Percentiles rank a stretch among this genome's conserved stretches.
phyloP scores from a whole-genome alignment of 2,797 vertebrate genomes.

The Varecia variegata region DNA sequence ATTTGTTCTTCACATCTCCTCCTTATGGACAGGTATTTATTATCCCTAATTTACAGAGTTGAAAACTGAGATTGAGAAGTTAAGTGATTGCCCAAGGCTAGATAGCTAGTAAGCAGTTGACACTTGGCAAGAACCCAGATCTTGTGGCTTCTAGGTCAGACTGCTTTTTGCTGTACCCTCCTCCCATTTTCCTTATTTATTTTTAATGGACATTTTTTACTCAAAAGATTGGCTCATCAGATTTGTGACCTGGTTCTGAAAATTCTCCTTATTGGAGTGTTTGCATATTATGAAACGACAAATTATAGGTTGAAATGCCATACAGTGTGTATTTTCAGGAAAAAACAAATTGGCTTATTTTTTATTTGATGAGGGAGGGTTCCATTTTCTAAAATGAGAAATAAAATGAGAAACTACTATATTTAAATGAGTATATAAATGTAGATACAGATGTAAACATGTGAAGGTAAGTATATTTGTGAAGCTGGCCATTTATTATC shows the following conservation, averaged over 20 bases:
- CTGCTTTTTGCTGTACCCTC: background rate
- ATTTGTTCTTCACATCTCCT: background rate
- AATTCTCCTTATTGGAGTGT: background rate
- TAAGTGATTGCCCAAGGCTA: background rate
- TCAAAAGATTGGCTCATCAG: background rate
- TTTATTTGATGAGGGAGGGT: background rate
- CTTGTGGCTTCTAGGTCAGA: background rate
- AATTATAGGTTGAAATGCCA: background rate
- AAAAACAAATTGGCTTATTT: background rate
- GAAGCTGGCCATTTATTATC: background rate
- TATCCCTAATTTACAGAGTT: background rate
- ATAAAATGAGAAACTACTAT: background rate
- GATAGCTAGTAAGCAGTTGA: background rate
- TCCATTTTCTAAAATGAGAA: background rate
- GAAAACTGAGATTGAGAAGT: background rate
- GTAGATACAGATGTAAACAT: background rate
- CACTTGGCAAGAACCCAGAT: background rate
- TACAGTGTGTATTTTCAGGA: background rate
- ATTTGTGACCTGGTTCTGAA: background rate
- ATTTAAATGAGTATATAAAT: background rate
- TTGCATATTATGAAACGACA: background rate
- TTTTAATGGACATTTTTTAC: background rate
- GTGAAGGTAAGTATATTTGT: background rate
- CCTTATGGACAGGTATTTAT: background rate
- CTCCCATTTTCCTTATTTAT: background rate